Evolutionary conservation across 1,140 invertebrate species (phyloP).

Genomic region (Atta colombica): DNA sequence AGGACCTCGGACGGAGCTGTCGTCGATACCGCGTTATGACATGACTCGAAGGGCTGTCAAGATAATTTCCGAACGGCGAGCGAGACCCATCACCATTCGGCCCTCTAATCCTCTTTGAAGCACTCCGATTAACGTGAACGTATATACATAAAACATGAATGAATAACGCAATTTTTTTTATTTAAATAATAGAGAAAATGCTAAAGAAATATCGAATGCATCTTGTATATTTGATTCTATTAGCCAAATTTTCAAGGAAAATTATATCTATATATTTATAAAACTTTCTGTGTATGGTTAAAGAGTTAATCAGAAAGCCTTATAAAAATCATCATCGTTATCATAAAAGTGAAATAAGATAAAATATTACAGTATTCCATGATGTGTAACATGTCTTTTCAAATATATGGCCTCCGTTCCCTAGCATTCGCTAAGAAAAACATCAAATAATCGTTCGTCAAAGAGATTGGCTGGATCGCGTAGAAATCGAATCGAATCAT

Average conservation of each 20-base stretch:
- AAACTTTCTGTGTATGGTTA: neutral
- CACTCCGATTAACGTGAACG: neutral
- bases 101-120: slow-evolving; percentile 9
- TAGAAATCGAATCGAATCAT: slow-evolving; percentile 73
- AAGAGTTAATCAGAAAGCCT: neutral
- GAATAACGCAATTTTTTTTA: neutral
- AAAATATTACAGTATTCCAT: neutral
- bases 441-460: slow-evolving; percentile 55
- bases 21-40: slow-evolving; percentile 21
- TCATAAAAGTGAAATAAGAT: slow-evolving; percentile 21
- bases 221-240: neutral
- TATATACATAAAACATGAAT: neutral
- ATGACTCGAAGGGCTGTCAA: slow-evolving; percentile 36
- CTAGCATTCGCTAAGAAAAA: slow-evolving; percentile 27
- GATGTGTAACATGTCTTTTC: neutral
- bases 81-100: neutral
- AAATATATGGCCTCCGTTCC: neutral
- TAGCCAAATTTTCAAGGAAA: neutral
- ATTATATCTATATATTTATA: no score
- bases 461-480: slow-evolving; percentile 61
- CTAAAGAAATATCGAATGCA: neutral
- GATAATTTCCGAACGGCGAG: slow-evolving; percentile 21
- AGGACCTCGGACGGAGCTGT: slow-evolving; percentile 31
- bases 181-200: neutral
- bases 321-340: neutral